Conservation (phyloP, 2,888 invertebrate species). For the Tachina fera region DNA sequence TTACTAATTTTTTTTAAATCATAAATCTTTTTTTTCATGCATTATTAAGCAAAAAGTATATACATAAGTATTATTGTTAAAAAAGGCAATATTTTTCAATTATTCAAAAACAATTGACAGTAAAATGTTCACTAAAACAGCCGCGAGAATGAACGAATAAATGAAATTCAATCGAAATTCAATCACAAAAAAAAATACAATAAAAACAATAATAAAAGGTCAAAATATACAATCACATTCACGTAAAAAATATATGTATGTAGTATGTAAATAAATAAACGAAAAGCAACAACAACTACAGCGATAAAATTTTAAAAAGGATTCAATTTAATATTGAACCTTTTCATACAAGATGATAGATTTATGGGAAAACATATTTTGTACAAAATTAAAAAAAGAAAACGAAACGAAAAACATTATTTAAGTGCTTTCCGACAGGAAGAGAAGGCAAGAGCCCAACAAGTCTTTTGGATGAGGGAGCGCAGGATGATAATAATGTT, state of each 20-base stretch:
- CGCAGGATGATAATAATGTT: background rate
- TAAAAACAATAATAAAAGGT: slow-evolving; percentile 26
- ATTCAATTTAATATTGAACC: slow-evolving; percentile 56
- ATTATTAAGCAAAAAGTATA: slow-evolving; percentile 64
- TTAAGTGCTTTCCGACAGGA: slow-evolving; percentile 33
- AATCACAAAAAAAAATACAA: slow-evolving; percentile 14
- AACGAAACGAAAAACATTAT: slow-evolving; percentile 12
- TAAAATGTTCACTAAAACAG: slow-evolving; percentile 53
- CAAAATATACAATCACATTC: background rate
- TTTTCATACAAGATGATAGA: slow-evolving; percentile 46
- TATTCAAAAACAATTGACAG: slow-evolving; percentile 69
- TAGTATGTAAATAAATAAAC: slow-evolving; percentile 2
- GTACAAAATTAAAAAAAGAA: slow-evolving; percentile 2
- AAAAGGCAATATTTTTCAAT: slow-evolving; percentile 69
- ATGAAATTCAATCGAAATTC: slow-evolving; percentile 48
- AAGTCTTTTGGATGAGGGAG: too few relatives aligned
- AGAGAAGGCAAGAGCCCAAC: background rate
- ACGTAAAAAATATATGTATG: background rate
- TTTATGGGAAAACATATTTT: slow-evolving; percentile 61
- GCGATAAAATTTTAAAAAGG: slow-evolving; percentile 24
- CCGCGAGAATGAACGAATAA: slow-evolving; percentile 41
- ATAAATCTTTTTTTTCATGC: slow-evolving; percentile 69
- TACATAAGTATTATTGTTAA: slow-evolving; percentile 40
- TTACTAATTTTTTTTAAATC: slow-evolving; percentile 49
- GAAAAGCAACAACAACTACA: slow-evolving; percentile 4